phyloP scores from a whole-genome alignment of 2,797 vertebrate genomes.

The Fringilla coelebs region DNA sequence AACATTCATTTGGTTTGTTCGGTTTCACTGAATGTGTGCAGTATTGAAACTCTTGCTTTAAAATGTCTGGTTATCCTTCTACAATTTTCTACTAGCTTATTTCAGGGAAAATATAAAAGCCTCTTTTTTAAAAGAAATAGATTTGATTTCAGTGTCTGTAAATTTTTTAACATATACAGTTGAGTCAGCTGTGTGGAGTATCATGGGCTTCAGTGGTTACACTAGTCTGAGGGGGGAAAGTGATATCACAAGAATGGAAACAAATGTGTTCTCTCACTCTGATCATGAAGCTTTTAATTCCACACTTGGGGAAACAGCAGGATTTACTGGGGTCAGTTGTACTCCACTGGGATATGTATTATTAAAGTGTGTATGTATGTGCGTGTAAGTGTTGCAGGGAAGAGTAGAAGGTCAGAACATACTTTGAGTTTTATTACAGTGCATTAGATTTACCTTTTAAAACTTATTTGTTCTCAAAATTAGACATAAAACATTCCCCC shows the following conservation, averaged over 20 bases:
- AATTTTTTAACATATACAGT: not conserved
- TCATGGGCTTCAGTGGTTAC: not conserved
- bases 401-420: constrained; percentile 54
- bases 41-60: not conserved
- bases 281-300: constrained; percentile 65
- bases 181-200: not conserved
- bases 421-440: constrained; percentile 56
- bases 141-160: not conserved
- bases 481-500: constrained; percentile 13
- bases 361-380: constrained; percentile 59
- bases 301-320: constrained; percentile 54
- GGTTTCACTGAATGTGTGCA: not conserved
- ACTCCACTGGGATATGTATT: constrained; percentile 63
- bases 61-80: not conserved
- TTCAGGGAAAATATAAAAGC: not conserved
- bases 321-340: constrained; percentile 61
- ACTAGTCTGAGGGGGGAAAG: constrained; percentile 14
- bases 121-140: not conserved
- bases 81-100: not conserved
- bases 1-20: not conserved
- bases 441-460: constrained; percentile 62
- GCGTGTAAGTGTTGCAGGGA: not conserved
- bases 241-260: constrained; percentile 60
- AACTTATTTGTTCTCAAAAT: constrained; percentile 64
- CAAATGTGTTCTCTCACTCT: constrained; percentile 50